Base-by-base conservation (phyloP, 2,797 vertebrate species). In the Pygocentrus nattereri region DNA sequence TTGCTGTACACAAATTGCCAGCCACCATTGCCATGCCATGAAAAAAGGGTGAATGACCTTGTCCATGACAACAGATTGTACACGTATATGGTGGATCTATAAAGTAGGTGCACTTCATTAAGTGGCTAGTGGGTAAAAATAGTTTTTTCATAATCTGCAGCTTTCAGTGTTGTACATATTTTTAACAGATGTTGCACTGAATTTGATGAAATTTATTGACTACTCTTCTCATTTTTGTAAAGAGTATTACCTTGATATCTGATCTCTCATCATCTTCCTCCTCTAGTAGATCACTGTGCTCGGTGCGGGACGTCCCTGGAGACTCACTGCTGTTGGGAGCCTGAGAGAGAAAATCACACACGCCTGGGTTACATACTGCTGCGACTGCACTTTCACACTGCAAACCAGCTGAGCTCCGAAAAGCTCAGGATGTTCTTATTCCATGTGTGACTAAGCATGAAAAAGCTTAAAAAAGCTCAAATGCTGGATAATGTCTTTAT, bases 291-390 rank as follows among this genome's bases (percentile, higher is more conserved):
- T 97, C 96, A 50, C 94, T 96, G 92, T 96, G 95, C 87, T 96
- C 94, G 0, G 93, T 96, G 78, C 95, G 95, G 4, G 95, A 96
- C 0, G 96, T 96, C 88, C 95, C 94, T 0, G 95, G 94, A 90
- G 96, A 97, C 88, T 97, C 96, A 1, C 95, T 96, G 87, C 95
- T 96, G 90, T 96, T 96, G 0, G 95, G 95, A 87, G 95, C 95
- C 96, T 97, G 92, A 88, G 84, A 88, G 12, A 38, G 18, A 25
- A 47, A 21, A 75, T 78, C 30, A 68, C 38, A 78, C 74, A 77
- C 21, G 88, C 56, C 69, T 56, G 49, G n/a, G 62, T 84, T 80
- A 80, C 23, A 47, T 34, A 78, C 65, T 16, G 34, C 30, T 49
- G 41, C 15, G n/a, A 27, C 62, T 56, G 13, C 64, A 68, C n/a